Conservation (phyloP, 1,140 invertebrate genomes). For the Polypedilum pembai region DNA sequence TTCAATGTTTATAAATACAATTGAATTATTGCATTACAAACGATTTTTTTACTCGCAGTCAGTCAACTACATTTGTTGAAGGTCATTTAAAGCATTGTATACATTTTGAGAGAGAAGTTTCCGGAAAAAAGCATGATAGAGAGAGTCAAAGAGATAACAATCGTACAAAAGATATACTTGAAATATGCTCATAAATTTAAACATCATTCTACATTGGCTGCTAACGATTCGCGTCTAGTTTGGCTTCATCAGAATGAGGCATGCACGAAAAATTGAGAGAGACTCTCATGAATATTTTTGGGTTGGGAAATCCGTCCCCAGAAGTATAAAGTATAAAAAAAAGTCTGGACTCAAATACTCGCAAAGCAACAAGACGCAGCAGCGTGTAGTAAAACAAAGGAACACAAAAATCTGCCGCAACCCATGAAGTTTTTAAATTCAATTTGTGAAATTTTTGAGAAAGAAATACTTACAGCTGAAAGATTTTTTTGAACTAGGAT, state of each 20-base stretch:
- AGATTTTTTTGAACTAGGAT: too few species aligned
- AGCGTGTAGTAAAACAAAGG: not conserved
- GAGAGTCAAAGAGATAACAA: too few species aligned
- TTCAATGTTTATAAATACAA: too few species aligned
- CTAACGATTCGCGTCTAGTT: conserved; percentile 4
- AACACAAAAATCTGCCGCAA: not conserved
- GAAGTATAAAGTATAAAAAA: conserved; percentile 15
- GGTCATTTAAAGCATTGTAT: too few species aligned
- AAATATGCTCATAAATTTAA: not conserved
- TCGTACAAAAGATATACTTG: too few species aligned
- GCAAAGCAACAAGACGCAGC: not conserved
- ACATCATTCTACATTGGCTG: not conserved
- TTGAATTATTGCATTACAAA: too few species aligned
- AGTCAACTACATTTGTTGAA: too few species aligned
- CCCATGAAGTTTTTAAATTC: not conserved
- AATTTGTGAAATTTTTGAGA: not conserved
- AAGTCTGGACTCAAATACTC: conserved; percentile 17
- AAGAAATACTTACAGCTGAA: too few species aligned
- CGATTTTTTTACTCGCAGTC: too few species aligned
- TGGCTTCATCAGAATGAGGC: not conserved
- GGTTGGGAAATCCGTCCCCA: conserved; percentile 22
- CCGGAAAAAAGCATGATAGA: too few species aligned
- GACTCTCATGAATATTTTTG: conserved; percentile 24
- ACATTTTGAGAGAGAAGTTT: too few species aligned
- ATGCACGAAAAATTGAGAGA: not conserved